A percentile compares a stretch with the other conserved stretches of the same genome.
Conservation (phyloP, 2,888 invertebrate species). For the Eubasilissa splendida region DNA sequence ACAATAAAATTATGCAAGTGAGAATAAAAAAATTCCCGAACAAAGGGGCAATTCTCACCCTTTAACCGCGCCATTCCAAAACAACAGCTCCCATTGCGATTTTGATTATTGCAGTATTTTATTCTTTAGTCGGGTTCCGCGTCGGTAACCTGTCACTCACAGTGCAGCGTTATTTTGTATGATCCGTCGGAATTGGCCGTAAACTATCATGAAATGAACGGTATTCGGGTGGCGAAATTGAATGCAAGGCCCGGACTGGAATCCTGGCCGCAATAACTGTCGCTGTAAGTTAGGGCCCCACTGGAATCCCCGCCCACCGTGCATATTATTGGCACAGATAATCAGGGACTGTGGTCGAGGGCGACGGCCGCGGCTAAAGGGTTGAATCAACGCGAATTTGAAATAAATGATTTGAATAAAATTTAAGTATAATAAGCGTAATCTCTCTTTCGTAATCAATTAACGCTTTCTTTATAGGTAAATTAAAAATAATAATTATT, state of each 20-base stretch:
- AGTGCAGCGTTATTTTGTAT: constrained; percentile 44
- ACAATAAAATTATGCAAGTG: neutral
- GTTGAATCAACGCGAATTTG: constrained; percentile 31
- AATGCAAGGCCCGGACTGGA: constrained; percentile 47
- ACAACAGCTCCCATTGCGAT: constrained; percentile 22
- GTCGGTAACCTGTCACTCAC: constrained; percentile 52
- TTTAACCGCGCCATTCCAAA: constrained; percentile 42
- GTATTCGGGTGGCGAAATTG: constrained; percentile 51
- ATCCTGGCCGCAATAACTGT: constrained; percentile 56
- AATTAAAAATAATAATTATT: too few relatives aligned
- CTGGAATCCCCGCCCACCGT: constrained; percentile 42
- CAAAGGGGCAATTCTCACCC: constrained; percentile 47
- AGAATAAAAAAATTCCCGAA: neutral
- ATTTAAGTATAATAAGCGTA: too few relatives aligned
- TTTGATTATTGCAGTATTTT: constrained; percentile 43
- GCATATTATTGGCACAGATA: constrained; percentile 56
- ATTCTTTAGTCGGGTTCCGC: constrained; percentile 13
- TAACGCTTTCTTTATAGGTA: too few relatives aligned
- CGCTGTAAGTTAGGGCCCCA: constrained; percentile 29
- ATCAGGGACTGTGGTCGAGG: constrained; percentile 40
- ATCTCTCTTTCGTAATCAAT: too few relatives aligned
- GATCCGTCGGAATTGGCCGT: constrained; percentile 48
- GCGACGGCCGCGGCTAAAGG: constrained; percentile 34
- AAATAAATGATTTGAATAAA: neutral
- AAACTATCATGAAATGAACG: constrained; percentile 56